Percentiles rank a stretch among this genome's conserved stretches.
phyloP scores from a whole-genome alignment of 2,888 invertebrate genomes.

The Prionchulus punctatus region DNA sequence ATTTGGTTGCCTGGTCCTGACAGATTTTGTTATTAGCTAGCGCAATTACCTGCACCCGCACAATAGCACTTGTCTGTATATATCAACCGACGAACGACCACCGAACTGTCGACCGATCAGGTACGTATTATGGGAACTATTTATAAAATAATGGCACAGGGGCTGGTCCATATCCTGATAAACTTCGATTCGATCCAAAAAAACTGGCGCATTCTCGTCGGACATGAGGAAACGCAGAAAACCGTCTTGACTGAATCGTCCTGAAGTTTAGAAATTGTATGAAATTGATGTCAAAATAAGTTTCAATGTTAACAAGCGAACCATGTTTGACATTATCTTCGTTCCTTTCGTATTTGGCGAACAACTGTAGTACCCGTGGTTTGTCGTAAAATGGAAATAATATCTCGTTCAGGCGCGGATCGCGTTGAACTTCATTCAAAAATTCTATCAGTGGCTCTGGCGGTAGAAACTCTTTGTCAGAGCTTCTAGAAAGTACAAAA shows the following conservation, averaged over 20 bases:
- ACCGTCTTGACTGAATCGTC: conserved; percentile 75
- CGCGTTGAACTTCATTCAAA: no score
- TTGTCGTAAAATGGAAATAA: conserved; percentile 90
- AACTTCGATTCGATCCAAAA: conserved; percentile 82
- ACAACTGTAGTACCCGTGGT: conserved; percentile 76
- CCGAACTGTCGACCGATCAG: conserved; percentile 88
- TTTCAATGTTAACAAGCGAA: conserved; percentile 6
- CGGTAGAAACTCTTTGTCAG: no score
- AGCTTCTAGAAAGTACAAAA: no score
- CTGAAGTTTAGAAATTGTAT: conserved; percentile 37
- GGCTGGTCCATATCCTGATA: conserved; percentile 89
- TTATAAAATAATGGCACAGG: conserved; percentile 92
- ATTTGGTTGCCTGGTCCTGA: no score
- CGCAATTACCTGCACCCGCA: conserved; percentile 79
- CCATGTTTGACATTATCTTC: conserved; percentile 55
- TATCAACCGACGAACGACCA: conserved; percentile 87
- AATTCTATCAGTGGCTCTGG: no score
- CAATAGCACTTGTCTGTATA: conserved; percentile 89
- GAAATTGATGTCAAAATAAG: neutral
- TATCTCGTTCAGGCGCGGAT: conserved; percentile 95
- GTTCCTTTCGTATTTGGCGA: conserved; percentile 74
- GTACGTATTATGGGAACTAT: conserved; percentile 75
- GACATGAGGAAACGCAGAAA: conserved; percentile 97
- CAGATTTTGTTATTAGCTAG: no score
- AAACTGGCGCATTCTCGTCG: conserved; percentile 98